These are phyloP conservation scores for Pseudomyrmex pallidus DNA, from an alignment of 1,140 invertebrate species.

Conservation along the genomic window DNA sequence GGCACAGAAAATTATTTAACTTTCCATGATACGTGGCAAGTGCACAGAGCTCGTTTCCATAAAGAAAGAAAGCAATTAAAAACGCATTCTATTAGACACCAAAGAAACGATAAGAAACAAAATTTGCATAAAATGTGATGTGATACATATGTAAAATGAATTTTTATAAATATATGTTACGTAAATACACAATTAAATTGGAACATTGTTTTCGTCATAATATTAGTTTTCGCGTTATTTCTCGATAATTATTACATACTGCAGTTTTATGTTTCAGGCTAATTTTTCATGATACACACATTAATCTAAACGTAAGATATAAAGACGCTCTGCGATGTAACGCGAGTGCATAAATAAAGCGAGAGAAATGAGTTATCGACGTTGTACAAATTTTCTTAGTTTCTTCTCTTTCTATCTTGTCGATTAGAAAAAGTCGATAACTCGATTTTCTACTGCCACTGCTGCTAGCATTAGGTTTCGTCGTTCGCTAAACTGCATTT, in stretches of 20 bases:
- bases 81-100: not conserved
- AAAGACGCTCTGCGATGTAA: not conserved
- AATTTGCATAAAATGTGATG: not conserved
- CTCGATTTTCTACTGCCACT: constrained; percentile 41
- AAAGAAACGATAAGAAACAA: not conserved
- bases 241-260: too few relatives aligned
- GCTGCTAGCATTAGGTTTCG: constrained; percentile 47
- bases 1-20: constrained; percentile 9
- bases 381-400: constrained; percentile 8
- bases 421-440: constrained; percentile 66
- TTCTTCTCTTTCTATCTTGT: constrained; percentile 32
- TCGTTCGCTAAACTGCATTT: constrained; percentile 12
- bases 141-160: too few relatives aligned
- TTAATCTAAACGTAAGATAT: not conserved
- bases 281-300: not conserved
- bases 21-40: not conserved
- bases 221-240: not conserved
- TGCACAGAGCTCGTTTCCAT: not conserved
- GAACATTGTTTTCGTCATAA: too few relatives aligned
- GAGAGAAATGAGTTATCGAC: not conserved
- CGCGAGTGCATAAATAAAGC: not conserved
- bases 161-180: not conserved
- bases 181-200: not conserved
- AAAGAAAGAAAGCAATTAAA: constrained; percentile 22
- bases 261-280: too few relatives aligned